Percentiles rank a stretch among this genome's conserved stretches.
phyloP scores from a whole-genome alignment of 1,140 invertebrate species.

The Centruroides sculpturatus region DNA sequence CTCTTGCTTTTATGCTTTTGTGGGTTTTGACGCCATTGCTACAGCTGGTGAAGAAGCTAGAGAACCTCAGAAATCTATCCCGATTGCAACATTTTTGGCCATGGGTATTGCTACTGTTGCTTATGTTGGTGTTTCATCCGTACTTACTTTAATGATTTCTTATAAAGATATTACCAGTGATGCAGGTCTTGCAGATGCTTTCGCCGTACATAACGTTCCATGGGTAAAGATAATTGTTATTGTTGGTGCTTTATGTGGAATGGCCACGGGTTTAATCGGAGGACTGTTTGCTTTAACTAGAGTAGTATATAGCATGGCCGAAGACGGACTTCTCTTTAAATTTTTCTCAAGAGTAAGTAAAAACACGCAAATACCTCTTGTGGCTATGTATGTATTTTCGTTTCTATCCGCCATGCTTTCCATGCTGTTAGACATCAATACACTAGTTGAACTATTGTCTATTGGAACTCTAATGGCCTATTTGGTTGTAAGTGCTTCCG shows the following conservation, averaged over 20 bases:
- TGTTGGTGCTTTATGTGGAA: constrained; percentile 72
- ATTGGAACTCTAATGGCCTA: constrained; percentile 82
- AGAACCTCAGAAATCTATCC: constrained; percentile 60
- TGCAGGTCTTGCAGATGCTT: constrained; percentile 70
- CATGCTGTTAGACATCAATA: constrained; percentile 71
- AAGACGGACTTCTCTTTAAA: constrained; percentile 67
- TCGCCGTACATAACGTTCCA: constrained; percentile 39
- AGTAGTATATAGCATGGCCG: constrained; percentile 77
- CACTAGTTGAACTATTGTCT: constrained; percentile 85
- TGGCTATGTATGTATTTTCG: constrained; percentile 64
- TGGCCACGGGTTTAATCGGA: constrained; percentile 68
- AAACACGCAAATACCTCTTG: constrained; percentile 49
- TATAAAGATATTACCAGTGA: constrained; percentile 51
- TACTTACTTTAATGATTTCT: constrained; percentile 70
- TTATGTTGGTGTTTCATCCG: constrained; percentile 63
- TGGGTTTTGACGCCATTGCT: constrained; percentile 69
- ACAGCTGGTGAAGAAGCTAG: constrained; percentile 73
- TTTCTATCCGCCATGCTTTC: constrained; percentile 60
- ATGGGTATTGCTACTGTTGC: constrained; percentile 60
- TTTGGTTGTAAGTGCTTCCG: constrained; percentile 74
- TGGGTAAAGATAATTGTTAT: constrained; percentile 82
- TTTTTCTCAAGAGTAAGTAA: constrained; percentile 24
- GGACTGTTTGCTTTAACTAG: constrained; percentile 68
- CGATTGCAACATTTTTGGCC: constrained; percentile 56
- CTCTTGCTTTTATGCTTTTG: constrained; percentile 77